Conservation (phyloP, 2,113 vertebrate species). For the Vireo altiloquus region DNA sequence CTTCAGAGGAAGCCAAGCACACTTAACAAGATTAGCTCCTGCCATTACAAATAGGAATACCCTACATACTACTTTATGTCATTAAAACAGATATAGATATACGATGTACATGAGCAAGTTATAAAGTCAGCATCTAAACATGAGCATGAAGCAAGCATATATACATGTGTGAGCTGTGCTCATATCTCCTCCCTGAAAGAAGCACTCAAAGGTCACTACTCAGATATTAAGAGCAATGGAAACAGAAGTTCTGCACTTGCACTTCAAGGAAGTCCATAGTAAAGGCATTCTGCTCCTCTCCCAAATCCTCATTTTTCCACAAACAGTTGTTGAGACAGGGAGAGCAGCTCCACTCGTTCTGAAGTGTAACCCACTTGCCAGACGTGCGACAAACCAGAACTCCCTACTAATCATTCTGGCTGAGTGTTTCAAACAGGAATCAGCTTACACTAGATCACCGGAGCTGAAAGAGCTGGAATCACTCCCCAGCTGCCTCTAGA, state of each 20-base stretch:
- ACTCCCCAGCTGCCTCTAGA: background rate
- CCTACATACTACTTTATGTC: background rate
- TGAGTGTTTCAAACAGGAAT: background rate
- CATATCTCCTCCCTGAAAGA: background rate
- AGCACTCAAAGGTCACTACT: background rate
- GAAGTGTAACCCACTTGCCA: background rate
- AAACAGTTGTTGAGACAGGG: background rate
- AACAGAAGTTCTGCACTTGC: background rate
- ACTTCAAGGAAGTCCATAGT: background rate
- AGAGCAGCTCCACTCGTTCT: background rate
- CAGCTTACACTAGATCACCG: background rate
- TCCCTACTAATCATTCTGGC: background rate
- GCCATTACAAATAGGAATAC: background rate
- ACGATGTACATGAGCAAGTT: background rate
- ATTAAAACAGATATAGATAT: background rate
- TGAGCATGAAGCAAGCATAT: background rate
- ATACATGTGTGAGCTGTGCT: rapidly evolving
- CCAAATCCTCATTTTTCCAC: background rate
- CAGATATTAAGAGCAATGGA: background rate
- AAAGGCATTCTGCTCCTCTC: background rate
- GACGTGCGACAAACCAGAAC: background rate
- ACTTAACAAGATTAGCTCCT: background rate
- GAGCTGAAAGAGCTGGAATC: background rate
- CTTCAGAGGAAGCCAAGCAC: background rate
- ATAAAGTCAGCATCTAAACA: background rate